Evolutionary conservation across 2,888 invertebrate genomes (phyloP), one percentile per base, ranked within the genome.

Genomic region (Abrostola tripartita): DNA sequence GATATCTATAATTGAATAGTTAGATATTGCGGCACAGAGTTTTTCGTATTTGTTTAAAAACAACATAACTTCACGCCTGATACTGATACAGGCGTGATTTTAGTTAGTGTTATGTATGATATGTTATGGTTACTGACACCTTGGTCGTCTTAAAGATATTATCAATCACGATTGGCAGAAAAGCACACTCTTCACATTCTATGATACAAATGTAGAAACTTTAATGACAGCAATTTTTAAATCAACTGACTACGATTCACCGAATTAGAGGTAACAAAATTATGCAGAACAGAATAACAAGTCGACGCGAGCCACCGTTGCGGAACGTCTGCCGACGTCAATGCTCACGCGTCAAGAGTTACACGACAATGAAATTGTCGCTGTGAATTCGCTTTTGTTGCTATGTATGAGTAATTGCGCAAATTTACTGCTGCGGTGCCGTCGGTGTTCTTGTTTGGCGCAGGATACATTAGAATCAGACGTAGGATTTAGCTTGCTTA

Each of bases 301-400:
- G 63, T 61, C 57, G 41, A 47, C 57, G 60, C 12, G 57, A 54
- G 12, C 56, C 71, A 65, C 37, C 70, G 65, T 64, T 62, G 74
- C 65, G 67, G 67, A 70, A 70, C 41, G 71, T 68, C 57, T 70
- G 50, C 55, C 52, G 53, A 42, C 71, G 55, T 68, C 66, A 71
- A 75, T 67, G 68, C 69, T 61, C 65, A 61, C 78, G 78, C 71
- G 78, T 77, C 76, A 78, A 65, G 67, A 76, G 49, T 60, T 57
- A 65, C 53, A 65, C 78, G 63, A 75, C 76, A 66, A 65, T 77
- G 68, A 71, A 78, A 66, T 67, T 74, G 76, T 62, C 61, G 49
- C 53, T 49, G 60, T 50, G 67, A 53, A 67, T 68, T 54, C 52
- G 76, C 76, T 75, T 68, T 76, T 76, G 76, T 76, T 65, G 68